Base-by-base conservation (phyloP, 2,888 invertebrate genomes). In the Galerucella pusilla region DNA sequence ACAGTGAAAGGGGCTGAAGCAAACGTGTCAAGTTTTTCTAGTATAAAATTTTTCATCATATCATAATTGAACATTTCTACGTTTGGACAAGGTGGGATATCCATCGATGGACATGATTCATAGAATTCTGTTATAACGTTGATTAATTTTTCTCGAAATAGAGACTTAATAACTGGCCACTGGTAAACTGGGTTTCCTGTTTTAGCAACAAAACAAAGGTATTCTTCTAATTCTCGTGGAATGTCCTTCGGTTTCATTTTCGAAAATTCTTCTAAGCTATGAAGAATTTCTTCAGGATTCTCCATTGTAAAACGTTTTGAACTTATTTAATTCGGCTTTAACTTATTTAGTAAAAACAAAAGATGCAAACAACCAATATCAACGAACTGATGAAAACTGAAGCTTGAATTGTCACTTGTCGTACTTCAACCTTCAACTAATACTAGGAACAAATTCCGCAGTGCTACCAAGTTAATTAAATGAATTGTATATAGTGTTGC, bases 131-230 rank as follows among this genome's bases (percentile, higher is more conserved):
- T 94, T 83, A 97, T 95, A 61, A 97, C 97, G 82, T 91, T 92
- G 59, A 96, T 90, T 60, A 97, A 89, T 87, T 97, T 97, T 85
- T 95, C 94, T 80, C 95, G 92, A 87, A 97, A 95, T 81, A 98
- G 91, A 85, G 93, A 93, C 88, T 96, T 96, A 68, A 97, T 91
- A 79, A 94, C 90, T 63, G 94, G 89, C 97, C 97, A 98, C 85
- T 96, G 96, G 86, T 96, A 97, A 79, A 97, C 92, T 54, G 96
- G 96, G 89, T 97, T 96, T 79, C 98, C 97, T 84, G 97, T 97
- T 88, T 95, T 95, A 6, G 97, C 97, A 81, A 98, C 96, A 89
- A 94, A 94, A 81, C 91, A 91, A 80, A 98, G 90, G 87, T 97
- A 97, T 76, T 96, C 96, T 84, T 97, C 97, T 76, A 98, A 90